These are phyloP conservation scores for Theocolax elegans DNA, from an alignment of 1,140 invertebrate species.

Conservation along the genomic window DNA sequence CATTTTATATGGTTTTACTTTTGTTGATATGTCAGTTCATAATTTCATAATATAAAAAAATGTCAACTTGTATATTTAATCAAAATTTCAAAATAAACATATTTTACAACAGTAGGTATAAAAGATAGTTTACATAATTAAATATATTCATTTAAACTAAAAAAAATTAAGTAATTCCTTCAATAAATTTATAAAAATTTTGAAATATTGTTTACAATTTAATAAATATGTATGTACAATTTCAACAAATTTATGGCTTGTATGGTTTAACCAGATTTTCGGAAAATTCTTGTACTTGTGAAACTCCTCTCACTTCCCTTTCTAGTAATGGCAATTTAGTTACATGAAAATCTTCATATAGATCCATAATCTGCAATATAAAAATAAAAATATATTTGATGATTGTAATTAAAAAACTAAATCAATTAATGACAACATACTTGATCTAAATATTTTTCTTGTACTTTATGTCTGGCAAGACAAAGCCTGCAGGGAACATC, in stretches of 20 bases:
- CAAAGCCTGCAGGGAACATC: slow-evolving; percentile 87
- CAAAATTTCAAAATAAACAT: too few relatives aligned
- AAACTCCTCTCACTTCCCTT: slow-evolving; percentile 91
- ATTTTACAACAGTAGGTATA: too few relatives aligned
- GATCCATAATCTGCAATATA: slow-evolving; percentile 94
- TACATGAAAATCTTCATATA: slow-evolving; percentile 99
- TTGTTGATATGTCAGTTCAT: too few relatives aligned
- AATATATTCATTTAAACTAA: too few relatives aligned
- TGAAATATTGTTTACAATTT: slow-evolving; percentile 6
- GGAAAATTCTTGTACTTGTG: slow-evolving; percentile 89
- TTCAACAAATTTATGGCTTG: slow-evolving; percentile 60
- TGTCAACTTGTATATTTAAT: too few relatives aligned
- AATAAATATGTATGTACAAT: slow-evolving; percentile 3
- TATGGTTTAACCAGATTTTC: slow-evolving; percentile 87
- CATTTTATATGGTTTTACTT: too few relatives aligned
- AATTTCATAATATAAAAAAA: too few relatives aligned
- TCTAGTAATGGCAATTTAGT: slow-evolving; percentile 94
- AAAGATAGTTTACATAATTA: too few relatives aligned
- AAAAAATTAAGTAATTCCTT: too few relatives aligned
- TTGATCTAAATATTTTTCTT: slow-evolving; percentile 97
- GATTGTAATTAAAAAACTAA: too few relatives aligned
- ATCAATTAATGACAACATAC: slow-evolving; percentile 65
- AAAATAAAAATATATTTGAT: slow-evolving; percentile 34
- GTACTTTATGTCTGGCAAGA: slow-evolving; percentile 87
- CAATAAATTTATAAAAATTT: slow-evolving; percentile 28